A percentile compares a stretch with the other conserved stretches of the same genome.
These are phyloP conservation scores for Knipowitschia caucasica DNA, from an alignment of 2,797 vertebrate species.

Conservation along the genomic window DNA sequence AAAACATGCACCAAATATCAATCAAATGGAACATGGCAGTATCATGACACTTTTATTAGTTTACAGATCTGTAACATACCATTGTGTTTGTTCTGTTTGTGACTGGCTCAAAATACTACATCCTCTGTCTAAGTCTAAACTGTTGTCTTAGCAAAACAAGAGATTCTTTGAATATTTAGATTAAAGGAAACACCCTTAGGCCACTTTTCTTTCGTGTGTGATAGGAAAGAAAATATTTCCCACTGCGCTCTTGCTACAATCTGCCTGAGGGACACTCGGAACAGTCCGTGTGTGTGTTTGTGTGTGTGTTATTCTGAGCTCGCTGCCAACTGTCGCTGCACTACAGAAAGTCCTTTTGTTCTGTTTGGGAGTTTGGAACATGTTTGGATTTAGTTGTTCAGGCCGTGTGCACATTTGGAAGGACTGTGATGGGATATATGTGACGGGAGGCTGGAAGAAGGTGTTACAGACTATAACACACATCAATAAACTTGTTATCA, in stretches of 20 bases:
- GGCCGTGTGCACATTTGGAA: neutral
- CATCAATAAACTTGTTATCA: too few relatives aligned
- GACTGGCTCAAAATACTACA: conserved; percentile 25
- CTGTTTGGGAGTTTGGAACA: conserved; percentile 11
- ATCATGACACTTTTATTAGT: conserved; percentile 15
- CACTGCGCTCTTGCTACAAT: conserved; percentile 31
- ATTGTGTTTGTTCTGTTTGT: conserved; percentile 37
- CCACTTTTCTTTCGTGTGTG: conserved; percentile 39
- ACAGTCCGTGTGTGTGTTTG: conserved; percentile 45
- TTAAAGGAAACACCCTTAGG: conserved; percentile 54
- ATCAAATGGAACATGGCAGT: too few relatives aligned
- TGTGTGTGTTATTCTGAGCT: conserved; percentile 38
- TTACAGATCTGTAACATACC: conserved; percentile 28
- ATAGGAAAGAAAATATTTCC: conserved; percentile 63
- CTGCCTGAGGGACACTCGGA: conserved; percentile 46
- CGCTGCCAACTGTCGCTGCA: conserved; percentile 41
- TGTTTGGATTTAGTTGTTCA: conserved; percentile 20
- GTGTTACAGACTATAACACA: conserved; percentile 20
- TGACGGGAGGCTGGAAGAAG: conserved; percentile 16
- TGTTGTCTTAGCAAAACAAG: conserved; percentile 65
- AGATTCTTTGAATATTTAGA: conserved; percentile 63
- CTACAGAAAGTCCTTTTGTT: conserved; percentile 45
- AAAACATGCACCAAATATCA: too few relatives aligned
- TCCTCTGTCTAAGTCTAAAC: conserved; percentile 41
- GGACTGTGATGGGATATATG: conserved; percentile 5